Conservation (phyloP, 2,113 vertebrate species). For the Trichechus manatus region DNA sequence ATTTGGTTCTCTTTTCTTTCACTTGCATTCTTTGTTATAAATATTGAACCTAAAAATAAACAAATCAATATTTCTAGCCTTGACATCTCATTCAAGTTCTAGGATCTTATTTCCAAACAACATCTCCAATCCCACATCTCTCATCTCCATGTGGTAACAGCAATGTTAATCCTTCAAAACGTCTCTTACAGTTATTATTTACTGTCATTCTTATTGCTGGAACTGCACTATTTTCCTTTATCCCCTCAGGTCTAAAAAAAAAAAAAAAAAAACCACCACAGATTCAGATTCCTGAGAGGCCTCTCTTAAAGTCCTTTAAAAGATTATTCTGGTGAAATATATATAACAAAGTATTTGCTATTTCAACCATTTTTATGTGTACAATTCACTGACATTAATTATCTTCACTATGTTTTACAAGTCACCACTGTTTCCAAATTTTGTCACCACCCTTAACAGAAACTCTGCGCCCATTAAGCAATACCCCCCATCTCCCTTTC, state of each 20-base stretch:
- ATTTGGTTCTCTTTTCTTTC: background rate
- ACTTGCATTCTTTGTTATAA: background rate
- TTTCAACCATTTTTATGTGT: background rate
- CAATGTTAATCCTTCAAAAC: background rate
- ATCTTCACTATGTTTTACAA: background rate
- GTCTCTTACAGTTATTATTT: background rate
- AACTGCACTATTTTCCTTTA: background rate
- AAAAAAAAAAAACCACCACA: background rate
- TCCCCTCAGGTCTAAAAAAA: background rate
- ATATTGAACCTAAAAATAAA: slow-evolving; percentile 9
- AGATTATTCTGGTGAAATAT: background rate
- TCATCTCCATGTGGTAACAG: background rate
- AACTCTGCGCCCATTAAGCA: background rate
- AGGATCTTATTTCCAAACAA: background rate
- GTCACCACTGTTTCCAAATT: background rate
- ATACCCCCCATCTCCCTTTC: background rate
- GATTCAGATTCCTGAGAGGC: background rate
- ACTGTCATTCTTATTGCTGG: background rate
- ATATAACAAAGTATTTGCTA: background rate
- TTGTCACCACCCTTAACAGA: background rate
- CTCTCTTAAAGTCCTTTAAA: background rate
- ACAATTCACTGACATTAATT: background rate
- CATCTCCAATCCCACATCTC: background rate
- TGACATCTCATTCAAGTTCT: background rate
- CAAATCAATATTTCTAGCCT: background rate